A percentile compares a stretch with the other conserved stretches of the same genome.
Conservation (phyloP, 2,797 vertebrate genomes). For the Cyclura pinguis region DNA sequence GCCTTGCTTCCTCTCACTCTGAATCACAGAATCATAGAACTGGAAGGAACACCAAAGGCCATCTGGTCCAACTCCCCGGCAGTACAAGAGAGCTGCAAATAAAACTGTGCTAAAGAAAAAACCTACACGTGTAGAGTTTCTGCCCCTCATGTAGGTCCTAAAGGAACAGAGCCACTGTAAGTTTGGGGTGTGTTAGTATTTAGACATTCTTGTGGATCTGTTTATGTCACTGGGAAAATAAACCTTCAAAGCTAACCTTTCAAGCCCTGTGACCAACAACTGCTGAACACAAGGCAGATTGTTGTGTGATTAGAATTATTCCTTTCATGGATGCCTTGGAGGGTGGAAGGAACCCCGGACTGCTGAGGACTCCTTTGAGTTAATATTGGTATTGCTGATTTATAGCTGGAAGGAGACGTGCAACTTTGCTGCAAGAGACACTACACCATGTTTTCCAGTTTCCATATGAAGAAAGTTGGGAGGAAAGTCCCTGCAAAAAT, state of each 20-base stretch:
- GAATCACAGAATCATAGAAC: background rate
- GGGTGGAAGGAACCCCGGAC: slow-evolving; percentile 60
- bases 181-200: slow-evolving; percentile 22
- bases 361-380: slow-evolving; percentile 60
- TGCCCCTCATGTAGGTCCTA: background rate
- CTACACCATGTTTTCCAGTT: background rate
- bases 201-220: slow-evolving; percentile 64
- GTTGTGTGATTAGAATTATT: slow-evolving; percentile 76
- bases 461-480: background rate
- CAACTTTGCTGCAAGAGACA: background rate
- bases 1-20: too few relatives aligned
- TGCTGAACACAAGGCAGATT: slow-evolving; percentile 70
- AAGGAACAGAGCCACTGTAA: slow-evolving; percentile 20
- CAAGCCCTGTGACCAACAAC: slow-evolving; percentile 75
- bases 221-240: slow-evolving; percentile 65
- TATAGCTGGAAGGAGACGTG: slow-evolving; percentile 19
- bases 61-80: background rate
- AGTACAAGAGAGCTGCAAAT: background rate
- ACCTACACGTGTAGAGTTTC: background rate
- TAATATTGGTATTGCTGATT: slow-evolving; percentile 23
- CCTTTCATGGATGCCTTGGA: slow-evolving; percentile 73
- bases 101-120: too few relatives aligned
- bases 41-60: background rate
- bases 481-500: background rate
- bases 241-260: slow-evolving; percentile 72